Conservation (phyloP, 2,113 vertebrate genomes). For the Paratilapia polleni region DNA sequence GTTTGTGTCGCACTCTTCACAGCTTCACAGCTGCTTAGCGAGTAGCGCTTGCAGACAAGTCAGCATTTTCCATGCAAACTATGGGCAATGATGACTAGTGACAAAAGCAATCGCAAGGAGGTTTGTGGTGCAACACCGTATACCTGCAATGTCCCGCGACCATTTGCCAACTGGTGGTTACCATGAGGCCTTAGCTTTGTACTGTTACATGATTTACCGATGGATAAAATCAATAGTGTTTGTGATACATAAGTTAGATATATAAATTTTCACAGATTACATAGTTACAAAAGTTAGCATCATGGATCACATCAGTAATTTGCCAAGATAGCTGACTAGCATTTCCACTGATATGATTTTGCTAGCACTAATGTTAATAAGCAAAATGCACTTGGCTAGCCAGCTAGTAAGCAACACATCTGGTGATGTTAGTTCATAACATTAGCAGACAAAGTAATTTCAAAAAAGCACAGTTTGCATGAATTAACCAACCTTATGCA, state of each 20-base stretch:
- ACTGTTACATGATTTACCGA: not conserved
- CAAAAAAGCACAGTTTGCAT: not conserved
- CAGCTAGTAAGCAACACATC: not conserved
- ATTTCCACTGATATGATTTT: not conserved
- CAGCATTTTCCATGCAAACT: too few relatives aligned
- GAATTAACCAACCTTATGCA: not conserved
- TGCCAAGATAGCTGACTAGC: not conserved
- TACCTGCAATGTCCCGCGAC: too few relatives aligned
- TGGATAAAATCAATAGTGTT: not conserved
- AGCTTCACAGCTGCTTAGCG: too few relatives aligned
- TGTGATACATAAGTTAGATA: not conserved
- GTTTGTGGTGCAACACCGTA: too few relatives aligned
- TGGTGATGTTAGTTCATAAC: not conserved
- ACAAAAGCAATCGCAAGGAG: too few relatives aligned
- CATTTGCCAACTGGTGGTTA: too few relatives aligned
- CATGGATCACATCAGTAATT: not conserved
- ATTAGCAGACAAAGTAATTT: not conserved
- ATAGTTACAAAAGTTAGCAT: not conserved
- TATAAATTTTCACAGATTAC: not conserved
- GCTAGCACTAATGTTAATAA: not conserved
- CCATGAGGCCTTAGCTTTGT: too few relatives aligned
- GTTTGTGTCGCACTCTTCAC: too few relatives aligned
- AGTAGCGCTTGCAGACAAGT: too few relatives aligned
- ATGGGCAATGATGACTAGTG: too few relatives aligned
- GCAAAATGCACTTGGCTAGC: not conserved